Evolutionary conservation across 2,888 invertebrate species (phyloP), one percentile per base, ranked within the genome.

Genomic region (Chrysotoxum bicinctum): DNA sequence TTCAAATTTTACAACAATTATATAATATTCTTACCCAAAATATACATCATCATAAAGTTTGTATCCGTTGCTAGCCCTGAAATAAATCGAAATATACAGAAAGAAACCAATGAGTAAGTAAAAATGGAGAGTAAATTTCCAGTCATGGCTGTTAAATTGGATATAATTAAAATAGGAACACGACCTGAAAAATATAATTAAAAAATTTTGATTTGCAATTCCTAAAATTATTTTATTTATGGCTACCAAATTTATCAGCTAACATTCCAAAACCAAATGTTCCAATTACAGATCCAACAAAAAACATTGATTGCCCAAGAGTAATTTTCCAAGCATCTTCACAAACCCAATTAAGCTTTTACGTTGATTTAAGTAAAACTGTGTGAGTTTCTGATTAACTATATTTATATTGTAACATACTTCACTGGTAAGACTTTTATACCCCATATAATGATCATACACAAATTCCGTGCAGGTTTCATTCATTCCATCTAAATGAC

Each of bases 1-100:
- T 26, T 3, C 4, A 26, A 26, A 26, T 3, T 6, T 4, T 26
- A 26, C 4, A 26, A 26, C 26, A 26, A 26, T 5, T 26, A 26
- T 3, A 26, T 0, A 23, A 4, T 43, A 16, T 56, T 21, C 91
- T 91, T 88, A 94, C 94, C 93, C 87, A 94, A 91, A 87, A 94
- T 94, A 84, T 94, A 94, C 94, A 94, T 94, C 94, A 94, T 94
- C 3, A 94, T 92, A 88, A 94, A 94, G 89, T 94, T 94, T 52
- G 93, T 92, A 88, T 94, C 94, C 7, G 94, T 94, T 21, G 94
- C 94, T 87, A 93, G 90, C 23, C 94, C 94, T 4, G 94, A 93
- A 16, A 94, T 87, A 87, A 94, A 93, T 58, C 94, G 91, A 75
- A 93, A 93, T 1, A 92, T 45, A 4, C 92, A 92, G 89, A 94